Conservation (phyloP, 2,888 invertebrate genomes). For the Drosophila buzzatii region DNA sequence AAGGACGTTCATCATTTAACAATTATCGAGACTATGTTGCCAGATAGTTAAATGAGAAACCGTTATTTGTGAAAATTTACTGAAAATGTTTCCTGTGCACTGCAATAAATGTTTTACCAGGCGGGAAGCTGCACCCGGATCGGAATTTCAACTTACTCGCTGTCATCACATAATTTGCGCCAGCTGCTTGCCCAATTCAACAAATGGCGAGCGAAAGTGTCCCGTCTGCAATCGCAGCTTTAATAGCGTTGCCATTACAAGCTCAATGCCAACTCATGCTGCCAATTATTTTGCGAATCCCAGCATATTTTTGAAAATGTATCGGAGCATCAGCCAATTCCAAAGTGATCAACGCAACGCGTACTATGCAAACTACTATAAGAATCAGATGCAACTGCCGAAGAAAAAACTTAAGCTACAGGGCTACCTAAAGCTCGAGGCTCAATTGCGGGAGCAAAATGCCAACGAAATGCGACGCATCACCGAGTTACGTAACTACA, state of each 20-base stretch:
- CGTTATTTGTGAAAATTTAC: slow-evolving; percentile 27
- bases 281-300: slow-evolving; percentile 61
- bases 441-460: slow-evolving; percentile 33
- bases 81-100: slow-evolving; percentile 55
- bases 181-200: slow-evolving; percentile 20
- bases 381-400: background rate
- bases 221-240: slow-evolving; percentile 37
- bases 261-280: slow-evolving; percentile 40
- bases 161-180: slow-evolving; percentile 59
- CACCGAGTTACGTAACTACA: slow-evolving; percentile 26
- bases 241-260: slow-evolving; percentile 23
- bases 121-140: background rate
- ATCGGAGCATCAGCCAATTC: slow-evolving; percentile 41
- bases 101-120: slow-evolving; percentile 52
- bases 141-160: slow-evolving; percentile 33
- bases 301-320: slow-evolving; percentile 33
- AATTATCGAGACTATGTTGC: slow-evolving; percentile 24
- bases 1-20: slow-evolving; percentile 11
- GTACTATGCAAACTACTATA: slow-evolving; percentile 29
- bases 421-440: slow-evolving; percentile 53
- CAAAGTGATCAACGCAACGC: slow-evolving; percentile 46
- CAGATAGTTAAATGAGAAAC: slow-evolving; percentile 15
- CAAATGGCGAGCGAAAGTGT: slow-evolving; percentile 28
- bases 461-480: slow-evolving; percentile 34
- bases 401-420: slow-evolving; percentile 29